Evolutionary conservation across 2,888 invertebrate genomes (phyloP).

Genomic region (Chrysomela aeneicollis): DNA sequence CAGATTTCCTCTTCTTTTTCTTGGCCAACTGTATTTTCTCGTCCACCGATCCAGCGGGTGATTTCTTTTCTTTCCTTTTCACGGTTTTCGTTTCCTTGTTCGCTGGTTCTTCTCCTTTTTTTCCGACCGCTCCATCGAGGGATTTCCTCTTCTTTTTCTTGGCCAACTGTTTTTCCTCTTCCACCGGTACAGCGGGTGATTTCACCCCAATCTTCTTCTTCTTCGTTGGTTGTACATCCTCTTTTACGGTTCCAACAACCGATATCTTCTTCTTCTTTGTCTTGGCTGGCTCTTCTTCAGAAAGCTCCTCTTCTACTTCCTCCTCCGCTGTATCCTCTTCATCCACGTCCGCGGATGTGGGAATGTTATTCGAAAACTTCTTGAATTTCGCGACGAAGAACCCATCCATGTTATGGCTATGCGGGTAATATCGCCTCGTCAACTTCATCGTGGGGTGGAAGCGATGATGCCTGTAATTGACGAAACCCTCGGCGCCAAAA

Average conservation of each 20-base stretch:
- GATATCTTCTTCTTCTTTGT: conserved; percentile 36
- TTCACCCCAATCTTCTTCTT: no score
- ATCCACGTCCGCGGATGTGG: conserved; percentile 50
- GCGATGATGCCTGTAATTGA: conserved; percentile 82
- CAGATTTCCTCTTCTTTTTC: conserved; percentile 1
- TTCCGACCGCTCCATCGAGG: no score
- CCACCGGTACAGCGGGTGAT: no score
- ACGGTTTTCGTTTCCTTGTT: background rate
- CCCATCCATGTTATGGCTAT: conserved; percentile 98
- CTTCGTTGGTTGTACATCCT: background rate
- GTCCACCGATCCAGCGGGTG: conserved; percentile 2
- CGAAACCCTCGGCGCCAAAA: conserved; percentile 95
- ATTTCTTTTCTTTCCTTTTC: conserved; percentile 21
- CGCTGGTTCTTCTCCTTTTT: background rate
- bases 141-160: no score
- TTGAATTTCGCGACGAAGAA: conserved; percentile 98
- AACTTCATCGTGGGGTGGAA: conserved; percentile 85
- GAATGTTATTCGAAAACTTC: conserved; percentile 85
- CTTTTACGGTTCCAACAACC: no score
- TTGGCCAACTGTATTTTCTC: conserved; percentile 2
- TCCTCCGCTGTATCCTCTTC: conserved; percentile 62
- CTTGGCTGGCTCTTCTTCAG: conserved; percentile 12
- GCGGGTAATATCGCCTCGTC: conserved; percentile 94
- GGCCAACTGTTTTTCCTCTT: no score
- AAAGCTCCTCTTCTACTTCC: conserved; percentile 33